Conservation (phyloP, 2,888 invertebrate species). For the Chymomyza amoena region DNA sequence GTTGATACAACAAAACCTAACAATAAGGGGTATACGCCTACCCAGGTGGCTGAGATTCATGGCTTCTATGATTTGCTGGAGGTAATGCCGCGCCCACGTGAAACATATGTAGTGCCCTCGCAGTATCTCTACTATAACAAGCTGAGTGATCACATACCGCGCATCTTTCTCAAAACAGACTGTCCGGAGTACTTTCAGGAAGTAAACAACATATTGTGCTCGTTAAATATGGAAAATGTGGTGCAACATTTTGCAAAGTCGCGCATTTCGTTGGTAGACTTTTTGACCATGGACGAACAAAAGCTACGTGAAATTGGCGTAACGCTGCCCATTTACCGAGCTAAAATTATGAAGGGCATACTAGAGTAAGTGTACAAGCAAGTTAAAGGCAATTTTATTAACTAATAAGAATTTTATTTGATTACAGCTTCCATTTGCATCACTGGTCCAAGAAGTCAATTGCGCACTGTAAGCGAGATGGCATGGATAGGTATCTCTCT, state of each 20-base stretch:
- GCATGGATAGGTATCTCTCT: constrained; percentile 47
- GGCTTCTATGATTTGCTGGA: constrained; percentile 75
- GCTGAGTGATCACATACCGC: constrained; percentile 75
- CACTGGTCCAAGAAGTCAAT: constrained; percentile 76
- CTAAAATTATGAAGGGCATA: constrained; percentile 74
- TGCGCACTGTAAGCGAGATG: constrained; percentile 59
- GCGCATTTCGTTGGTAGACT: constrained; percentile 67
- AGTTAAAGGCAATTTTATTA: background rate
- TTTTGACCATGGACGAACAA: constrained; percentile 73
- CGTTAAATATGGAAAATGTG: constrained; percentile 62
- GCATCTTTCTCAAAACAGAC: constrained; percentile 75
- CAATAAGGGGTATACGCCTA: constrained; percentile 74
- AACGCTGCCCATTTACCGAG: constrained; percentile 69
- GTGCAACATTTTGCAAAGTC: constrained; percentile 72
- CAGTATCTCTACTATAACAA: constrained; percentile 71
- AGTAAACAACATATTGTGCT: constrained; percentile 64
- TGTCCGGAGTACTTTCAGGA: constrained; percentile 78
- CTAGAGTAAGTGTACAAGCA: constrained; percentile 66
- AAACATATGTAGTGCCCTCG: constrained; percentile 66
- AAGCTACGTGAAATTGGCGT: constrained; percentile 70
- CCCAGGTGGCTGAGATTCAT: constrained; percentile 74
- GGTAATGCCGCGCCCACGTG: constrained; percentile 63
- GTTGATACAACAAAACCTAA: constrained; percentile 67
- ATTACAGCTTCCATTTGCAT: constrained; percentile 74
- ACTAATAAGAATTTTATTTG: background rate